Conservation (phyloP, 2,888 invertebrate genomes). For the Nudaria mundana region DNA sequence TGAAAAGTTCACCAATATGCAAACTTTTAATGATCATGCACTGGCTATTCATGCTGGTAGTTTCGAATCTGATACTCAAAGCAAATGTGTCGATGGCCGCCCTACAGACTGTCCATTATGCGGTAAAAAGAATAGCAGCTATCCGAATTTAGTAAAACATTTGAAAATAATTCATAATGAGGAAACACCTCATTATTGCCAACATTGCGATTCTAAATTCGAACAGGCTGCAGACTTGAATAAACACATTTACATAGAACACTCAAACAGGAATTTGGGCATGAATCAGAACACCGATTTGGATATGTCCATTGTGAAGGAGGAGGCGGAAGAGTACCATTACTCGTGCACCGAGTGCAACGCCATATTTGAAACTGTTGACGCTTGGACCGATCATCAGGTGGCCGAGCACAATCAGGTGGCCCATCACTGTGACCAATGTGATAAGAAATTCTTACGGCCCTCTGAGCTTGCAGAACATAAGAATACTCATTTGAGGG, state of each 20-base stretch:
- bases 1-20: conserved; percentile 65
- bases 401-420: conserved; percentile 78
- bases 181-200: conserved; percentile 79
- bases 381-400: conserved; percentile 81
- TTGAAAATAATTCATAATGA: conserved; percentile 73
- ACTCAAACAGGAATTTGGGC: conserved; percentile 71
- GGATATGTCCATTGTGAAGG: conserved; percentile 72
- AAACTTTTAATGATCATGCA: conserved; percentile 76
- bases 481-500: conserved; percentile 83
- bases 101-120: conserved; percentile 79
- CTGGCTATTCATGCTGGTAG: conserved; percentile 67
- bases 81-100: conserved; percentile 69
- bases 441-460: conserved; percentile 82
- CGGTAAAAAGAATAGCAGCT: conserved; percentile 77
- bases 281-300: conserved; percentile 45
- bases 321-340: conserved; percentile 76
- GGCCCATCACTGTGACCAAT: conserved; percentile 82
- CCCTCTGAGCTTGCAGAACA: conserved; percentile 84
- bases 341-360: conserved; percentile 83
- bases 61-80: conserved; percentile 64
- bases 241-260: conserved; percentile 81
- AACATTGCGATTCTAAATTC: conserved; percentile 81
- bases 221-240: conserved; percentile 78
- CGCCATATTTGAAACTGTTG: conserved; percentile 78
- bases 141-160: conserved; percentile 81